These are phyloP conservation scores for Nothoprocta perdicaria DNA, from an alignment of 2,113 vertebrate species.

Conservation along the genomic window DNA sequence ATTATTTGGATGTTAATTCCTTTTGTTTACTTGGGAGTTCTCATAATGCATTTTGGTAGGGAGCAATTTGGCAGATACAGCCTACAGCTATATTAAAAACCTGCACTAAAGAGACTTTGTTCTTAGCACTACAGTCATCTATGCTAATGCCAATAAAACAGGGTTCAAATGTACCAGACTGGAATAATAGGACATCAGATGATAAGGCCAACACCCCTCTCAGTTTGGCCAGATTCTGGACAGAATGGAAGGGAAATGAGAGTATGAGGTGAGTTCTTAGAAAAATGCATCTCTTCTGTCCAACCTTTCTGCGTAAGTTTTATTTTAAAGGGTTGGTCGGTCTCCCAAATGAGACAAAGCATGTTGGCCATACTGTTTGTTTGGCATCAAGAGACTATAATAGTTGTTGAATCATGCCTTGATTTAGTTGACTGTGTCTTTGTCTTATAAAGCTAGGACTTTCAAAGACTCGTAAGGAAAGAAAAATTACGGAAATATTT, in stretches of 20 bases:
- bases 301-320: neutral
- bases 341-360: conserved; percentile 52
- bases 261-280: neutral
- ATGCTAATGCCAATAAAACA: neutral
- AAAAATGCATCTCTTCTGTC: neutral
- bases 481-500: conserved; percentile 14
- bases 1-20: neutral
- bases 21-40: neutral
- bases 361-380: conserved; percentile 7
- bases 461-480: neutral
- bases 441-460: neutral
- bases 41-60: neutral
- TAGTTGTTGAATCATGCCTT: conserved; percentile 52
- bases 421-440: conserved; percentile 33
- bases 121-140: neutral
- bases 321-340: conserved; percentile 26
- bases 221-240: neutral
- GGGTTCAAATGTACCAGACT: neutral
- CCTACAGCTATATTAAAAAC: neutral
- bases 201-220: neutral
- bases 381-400: conserved; percentile 39
- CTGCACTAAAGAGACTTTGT: neutral
- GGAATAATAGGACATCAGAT: neutral
- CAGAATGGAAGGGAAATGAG: neutral
- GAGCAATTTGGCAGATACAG: neutral